Base-by-base conservation (phyloP, 2,888 invertebrate species). In the Ennomos erosarius region DNA sequence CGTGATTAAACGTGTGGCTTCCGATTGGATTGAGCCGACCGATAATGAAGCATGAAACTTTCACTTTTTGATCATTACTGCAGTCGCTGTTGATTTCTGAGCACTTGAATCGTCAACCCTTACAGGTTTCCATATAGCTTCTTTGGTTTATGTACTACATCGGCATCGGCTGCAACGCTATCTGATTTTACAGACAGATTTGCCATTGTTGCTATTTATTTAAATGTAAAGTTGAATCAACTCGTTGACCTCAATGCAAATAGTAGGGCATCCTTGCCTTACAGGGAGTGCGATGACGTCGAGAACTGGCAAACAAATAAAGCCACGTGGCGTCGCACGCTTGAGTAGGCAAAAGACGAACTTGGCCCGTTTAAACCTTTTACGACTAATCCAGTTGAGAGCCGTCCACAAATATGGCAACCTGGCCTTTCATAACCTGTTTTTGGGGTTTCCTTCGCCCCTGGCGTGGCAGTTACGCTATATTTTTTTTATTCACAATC, bases 311-410 rank as follows among this genome's bases (percentile, higher is more conserved):
- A 79, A 80, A 86, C 84, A 81, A 84, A 87, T 84, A 87, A 81
- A 79, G 77, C 79, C 85, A 84, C 86, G 85, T 86, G 87, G 84
- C 79, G 70, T 64, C 73, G 73, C 71, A 71, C 77, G 80, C 81
- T 71, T 71, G 71, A 78, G 85, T 85, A 84, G 81, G 86, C 84
- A 83, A 85, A 82, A 84, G 85, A 81, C 82, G 84, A 79, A 76
- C 82, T 79, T 78, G 84, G 84, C 87, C 82, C 82, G 91, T 89
- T 90, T 89, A 84, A 87, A 85, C 91, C 91, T 85, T 91, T 90
- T 92, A 90, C 88, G 90, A 88, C 88, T 90, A 90, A 90, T 90
- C 89, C 91, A 88, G 88, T 87, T 85, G 81, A 82, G 83, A 80
- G 78, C 78, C 77, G 81, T 80, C 78, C 82, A 83, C 90, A 87